Base-by-base conservation (phyloP, 92 coral and sea anemone genomes). In the Porites lobata region DNA sequence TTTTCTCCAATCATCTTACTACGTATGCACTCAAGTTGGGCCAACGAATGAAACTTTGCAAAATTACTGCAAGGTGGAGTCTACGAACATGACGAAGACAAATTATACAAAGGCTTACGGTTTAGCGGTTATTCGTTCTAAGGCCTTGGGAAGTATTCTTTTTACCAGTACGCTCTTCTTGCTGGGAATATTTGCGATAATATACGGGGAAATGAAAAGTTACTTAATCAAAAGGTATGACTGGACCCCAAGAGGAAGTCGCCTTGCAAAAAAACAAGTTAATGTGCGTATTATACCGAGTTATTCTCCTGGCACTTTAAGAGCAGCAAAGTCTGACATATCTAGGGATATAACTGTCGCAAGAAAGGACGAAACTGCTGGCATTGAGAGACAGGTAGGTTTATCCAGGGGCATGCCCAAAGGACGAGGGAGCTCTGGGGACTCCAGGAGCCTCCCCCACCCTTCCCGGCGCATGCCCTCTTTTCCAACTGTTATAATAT, bases 1-100 rank as follows among this genome's bases (percentile, higher is more conserved):
- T 75, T 75, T 84, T 74, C 74, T 84, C 26, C 87, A 84, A 84
- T 51, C 73, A 1, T 22, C 74, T 75, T 73, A 73, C 15, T 84
- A 74, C 73, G 80, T 65, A 1, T 84, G 81, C 65, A 65, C 74
- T 14, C 2, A 50, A 0, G 87, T 84, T 43, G 87, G 87, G 4
- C 80, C 87, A 3, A 4, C 62, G 17, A 14, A 26, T 2, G 10
- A 12, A 8, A 14, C 14, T 1, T 62, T 84, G n/a, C 18, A 24
- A 2, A 9, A 10, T 58, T 72, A 9, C 79, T 84, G 87, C 65
- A 32, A 74, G 22, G 63, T 62, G 64, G 21, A 26, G 43, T 18
- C 22, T 1, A 32, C 21, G 21, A 53, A 52, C 15, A 18, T 38
- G 21, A 63, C 53, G 2, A 63, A 74, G 21, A 50, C 53, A 6